Evolutionary conservation across 2,888 invertebrate species (phyloP).

Genomic region (Eupithecia exiguata): DNA sequence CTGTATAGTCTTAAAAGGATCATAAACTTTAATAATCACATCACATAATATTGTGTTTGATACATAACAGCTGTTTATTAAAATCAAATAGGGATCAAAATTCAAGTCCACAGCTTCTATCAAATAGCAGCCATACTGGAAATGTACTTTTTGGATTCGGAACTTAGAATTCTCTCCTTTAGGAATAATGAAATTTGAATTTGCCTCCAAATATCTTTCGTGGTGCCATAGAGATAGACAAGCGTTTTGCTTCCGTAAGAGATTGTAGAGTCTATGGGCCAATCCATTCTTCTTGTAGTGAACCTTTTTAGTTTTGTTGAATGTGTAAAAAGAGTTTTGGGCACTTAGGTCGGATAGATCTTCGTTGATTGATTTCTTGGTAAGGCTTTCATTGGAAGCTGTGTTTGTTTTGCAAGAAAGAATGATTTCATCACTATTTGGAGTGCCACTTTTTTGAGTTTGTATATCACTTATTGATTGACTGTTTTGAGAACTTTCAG

Average conservation of each 20-base stretch:
- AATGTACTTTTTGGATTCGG: constrained; percentile 58
- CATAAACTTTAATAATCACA: constrained; percentile 50
- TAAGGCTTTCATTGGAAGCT: constrained; percentile 35
- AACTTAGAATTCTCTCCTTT: constrained; percentile 62
- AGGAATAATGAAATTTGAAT: constrained; percentile 71
- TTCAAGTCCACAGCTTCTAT: constrained; percentile 58
- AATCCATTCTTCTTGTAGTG: constrained; percentile 78
- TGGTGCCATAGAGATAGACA: constrained; percentile 81
- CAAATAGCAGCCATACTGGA: constrained; percentile 67
- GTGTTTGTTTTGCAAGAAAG: constrained; percentile 53
- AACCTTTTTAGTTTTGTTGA: constrained; percentile 57
- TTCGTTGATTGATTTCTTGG: constrained; percentile 7
- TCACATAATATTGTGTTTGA: constrained; percentile 53
- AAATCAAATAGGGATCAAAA: constrained; percentile 56
- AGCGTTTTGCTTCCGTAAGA: constrained; percentile 76
- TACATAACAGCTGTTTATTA: constrained; percentile 64
- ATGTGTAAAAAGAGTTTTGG: constrained; percentile 36
- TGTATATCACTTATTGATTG: constrained; percentile 67
- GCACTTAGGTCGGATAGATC: constrained; percentile 15
- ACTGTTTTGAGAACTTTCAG: constrained; percentile 62
- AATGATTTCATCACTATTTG: constrained; percentile 62
- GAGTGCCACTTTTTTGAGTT: constrained; percentile 59
- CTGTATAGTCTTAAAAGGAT: constrained; percentile 34
- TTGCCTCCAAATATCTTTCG: constrained; percentile 76
- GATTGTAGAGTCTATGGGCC: constrained; percentile 68